Percentiles rank a stretch among this genome's conserved stretches.
phyloP scores from a whole-genome alignment of 1,140 invertebrate genomes.

The Carcinoscorpius rotundicauda region DNA sequence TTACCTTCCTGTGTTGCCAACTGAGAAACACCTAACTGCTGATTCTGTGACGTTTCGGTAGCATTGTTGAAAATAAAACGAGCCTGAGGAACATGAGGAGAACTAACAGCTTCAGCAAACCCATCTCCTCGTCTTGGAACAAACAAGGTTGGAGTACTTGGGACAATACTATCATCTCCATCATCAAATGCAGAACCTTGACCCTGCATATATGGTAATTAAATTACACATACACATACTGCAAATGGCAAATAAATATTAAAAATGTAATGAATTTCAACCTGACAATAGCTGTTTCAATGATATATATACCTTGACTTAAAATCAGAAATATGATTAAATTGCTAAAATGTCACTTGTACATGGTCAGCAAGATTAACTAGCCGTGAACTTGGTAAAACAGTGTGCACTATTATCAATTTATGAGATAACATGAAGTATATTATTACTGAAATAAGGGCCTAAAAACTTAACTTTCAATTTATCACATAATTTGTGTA shows the following conservation, averaged over 20 bases:
- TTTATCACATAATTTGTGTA: too few species aligned
- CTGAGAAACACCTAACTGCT: conserved; percentile 31
- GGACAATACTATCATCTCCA: conserved; percentile 76
- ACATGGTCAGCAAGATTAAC: too few species aligned
- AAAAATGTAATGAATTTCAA: too few species aligned
- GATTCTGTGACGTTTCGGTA: conserved; percentile 29
- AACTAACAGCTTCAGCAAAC: conserved; percentile 70
- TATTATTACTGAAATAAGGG: too few species aligned
- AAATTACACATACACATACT: conserved; percentile 4
- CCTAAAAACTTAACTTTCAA: too few species aligned
- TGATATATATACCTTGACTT: too few species aligned
- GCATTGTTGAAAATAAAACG: conserved; percentile 56
- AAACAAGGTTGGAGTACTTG: conserved; percentile 75
- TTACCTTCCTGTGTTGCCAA: conserved; percentile 42
- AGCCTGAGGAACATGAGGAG: conserved; percentile 54
- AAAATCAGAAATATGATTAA: too few species aligned
- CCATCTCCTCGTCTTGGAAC: conserved; percentile 70
- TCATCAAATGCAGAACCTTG: conserved; percentile 42
- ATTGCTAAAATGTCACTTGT: too few species aligned
- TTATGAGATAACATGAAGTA: too few species aligned
- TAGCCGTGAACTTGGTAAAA: too few species aligned
- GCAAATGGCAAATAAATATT: background rate
- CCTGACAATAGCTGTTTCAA: too few species aligned
- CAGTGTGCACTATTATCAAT: too few species aligned
- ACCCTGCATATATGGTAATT: conserved; percentile 21